Evolutionary conservation across 2,888 invertebrate genomes (phyloP).

Genomic region (Chrysolina haemoptera): DNA sequence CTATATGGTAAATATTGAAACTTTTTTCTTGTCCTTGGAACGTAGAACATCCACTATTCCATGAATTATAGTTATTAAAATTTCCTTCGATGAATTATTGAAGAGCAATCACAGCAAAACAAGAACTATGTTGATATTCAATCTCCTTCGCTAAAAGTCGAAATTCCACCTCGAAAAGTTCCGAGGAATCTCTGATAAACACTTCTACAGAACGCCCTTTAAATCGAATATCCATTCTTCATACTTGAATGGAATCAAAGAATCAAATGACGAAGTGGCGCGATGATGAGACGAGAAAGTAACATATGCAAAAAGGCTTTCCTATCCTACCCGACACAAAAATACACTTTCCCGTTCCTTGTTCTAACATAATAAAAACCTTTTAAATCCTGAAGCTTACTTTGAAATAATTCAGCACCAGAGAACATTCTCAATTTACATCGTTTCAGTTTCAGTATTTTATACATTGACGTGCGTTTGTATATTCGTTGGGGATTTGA

Average conservation of each 20-base stretch:
- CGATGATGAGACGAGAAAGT: background rate
- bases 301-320: constrained; percentile 43
- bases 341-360: constrained; percentile 48
- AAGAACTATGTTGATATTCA: background rate
- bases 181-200: background rate
- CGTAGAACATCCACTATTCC: too few species aligned
- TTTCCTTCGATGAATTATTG: too few species aligned
- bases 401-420: constrained; percentile 62
- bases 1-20: too few species aligned
- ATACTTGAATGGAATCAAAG: background rate
- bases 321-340: constrained; percentile 44
- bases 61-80: too few species aligned
- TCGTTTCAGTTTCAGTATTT: constrained; percentile 32
- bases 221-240: background rate
- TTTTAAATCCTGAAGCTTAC: constrained; percentile 50
- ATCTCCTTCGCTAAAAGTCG: background rate
- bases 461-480: constrained; percentile 8
- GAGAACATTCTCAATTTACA: constrained; percentile 49
- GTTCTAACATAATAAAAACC: constrained; percentile 47
- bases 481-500: constrained; percentile 8
- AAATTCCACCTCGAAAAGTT: background rate
- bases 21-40: too few species aligned
- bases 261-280: background rate
- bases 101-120: too few species aligned
- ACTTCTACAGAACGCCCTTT: background rate